These are phyloP conservation scores for chimpanzee (Pan troglodytes) DNA, from an alignment of 2,113 vertebrate genomes.

Conservation along the genomic window DNA sequence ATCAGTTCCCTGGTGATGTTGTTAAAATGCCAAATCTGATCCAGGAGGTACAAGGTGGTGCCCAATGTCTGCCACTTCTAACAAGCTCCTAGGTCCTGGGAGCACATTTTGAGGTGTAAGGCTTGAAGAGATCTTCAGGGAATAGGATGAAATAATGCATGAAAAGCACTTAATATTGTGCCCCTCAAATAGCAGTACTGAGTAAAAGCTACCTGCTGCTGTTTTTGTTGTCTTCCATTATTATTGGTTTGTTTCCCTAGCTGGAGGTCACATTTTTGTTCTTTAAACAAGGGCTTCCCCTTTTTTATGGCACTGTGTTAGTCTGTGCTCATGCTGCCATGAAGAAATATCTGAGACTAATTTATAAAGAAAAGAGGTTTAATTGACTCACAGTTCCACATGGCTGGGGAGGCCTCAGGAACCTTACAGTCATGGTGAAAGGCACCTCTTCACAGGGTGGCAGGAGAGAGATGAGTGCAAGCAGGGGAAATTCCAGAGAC, in stretches of 20 bases:
- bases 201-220: not conserved
- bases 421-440: too few relatives aligned
- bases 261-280: not conserved
- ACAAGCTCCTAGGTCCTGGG: not conserved
- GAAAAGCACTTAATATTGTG: not conserved
- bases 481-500: too few relatives aligned
- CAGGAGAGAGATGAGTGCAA: too few relatives aligned
- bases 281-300: not conserved
- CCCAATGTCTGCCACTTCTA: not conserved
- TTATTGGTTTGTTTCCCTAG: not conserved
- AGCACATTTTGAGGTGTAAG: not conserved
- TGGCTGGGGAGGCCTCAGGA: too few relatives aligned
- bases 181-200: not conserved
- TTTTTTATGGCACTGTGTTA: not conserved
- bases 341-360: too few relatives aligned
- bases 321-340: too few relatives aligned
- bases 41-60: not conserved
- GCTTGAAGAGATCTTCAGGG: not conserved
- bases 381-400: too few relatives aligned
- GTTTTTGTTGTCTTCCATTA: not conserved
- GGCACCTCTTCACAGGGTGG: too few relatives aligned
- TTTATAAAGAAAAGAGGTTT: too few relatives aligned
- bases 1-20: not conserved
- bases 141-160: not conserved
- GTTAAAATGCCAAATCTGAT: conserved; percentile 12